Conservation (phyloP, 2,113 vertebrate species). For the Calonectris borealis region DNA sequence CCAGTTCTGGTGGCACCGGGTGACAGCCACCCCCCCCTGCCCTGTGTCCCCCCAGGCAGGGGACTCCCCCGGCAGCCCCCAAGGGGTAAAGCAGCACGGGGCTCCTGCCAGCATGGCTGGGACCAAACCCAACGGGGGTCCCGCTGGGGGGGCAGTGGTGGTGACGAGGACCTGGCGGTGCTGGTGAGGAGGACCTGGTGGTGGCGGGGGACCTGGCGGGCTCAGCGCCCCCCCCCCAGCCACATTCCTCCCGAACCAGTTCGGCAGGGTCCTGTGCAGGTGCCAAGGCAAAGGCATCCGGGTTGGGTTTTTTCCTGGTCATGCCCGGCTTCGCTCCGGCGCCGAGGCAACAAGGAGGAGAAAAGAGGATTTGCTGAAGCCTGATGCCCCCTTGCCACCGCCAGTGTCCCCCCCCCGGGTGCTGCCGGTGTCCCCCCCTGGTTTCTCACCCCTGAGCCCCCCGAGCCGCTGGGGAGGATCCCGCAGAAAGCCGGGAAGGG, state of each 20-base stretch:
- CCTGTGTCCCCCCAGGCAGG: not conserved
- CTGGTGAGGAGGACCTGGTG: not conserved
- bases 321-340: not conserved
- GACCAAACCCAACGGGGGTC: not conserved
- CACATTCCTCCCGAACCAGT: constrained; percentile 54
- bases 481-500: accelerated
- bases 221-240: not conserved
- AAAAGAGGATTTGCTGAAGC: not conserved
- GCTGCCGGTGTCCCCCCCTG: accelerated
- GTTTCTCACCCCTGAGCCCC: not conserved
- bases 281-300: not conserved
- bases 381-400: not conserved
- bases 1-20: not conserved
- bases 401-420: not conserved
- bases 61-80: not conserved
- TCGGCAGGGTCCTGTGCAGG: not conserved
- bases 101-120: accelerated
- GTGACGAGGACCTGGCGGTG: not conserved
- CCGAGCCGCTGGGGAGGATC: not conserved
- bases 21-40: not conserved
- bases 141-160: not conserved
- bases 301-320: not conserved
- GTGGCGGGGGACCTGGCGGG: not conserved
- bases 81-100: not conserved
- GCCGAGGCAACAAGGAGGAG: not conserved